Conservation (phyloP, 2,888 invertebrate genomes). For the Tiphia femorata region DNA sequence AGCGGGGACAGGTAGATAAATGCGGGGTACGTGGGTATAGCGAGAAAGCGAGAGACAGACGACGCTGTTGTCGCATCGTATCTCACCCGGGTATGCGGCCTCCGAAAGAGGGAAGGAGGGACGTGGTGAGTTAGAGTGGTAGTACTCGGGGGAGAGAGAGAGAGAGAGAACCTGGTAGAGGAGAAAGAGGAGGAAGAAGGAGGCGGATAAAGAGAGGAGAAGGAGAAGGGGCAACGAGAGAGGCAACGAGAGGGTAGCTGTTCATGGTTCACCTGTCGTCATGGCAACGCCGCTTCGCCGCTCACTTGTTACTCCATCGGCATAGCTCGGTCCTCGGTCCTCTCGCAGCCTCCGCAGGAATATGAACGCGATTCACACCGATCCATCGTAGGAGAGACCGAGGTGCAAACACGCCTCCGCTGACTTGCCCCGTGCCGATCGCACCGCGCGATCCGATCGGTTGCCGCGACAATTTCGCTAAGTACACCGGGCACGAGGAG, state of each 20-base stretch:
- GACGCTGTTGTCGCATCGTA: neutral
- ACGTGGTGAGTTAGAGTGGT: neutral
- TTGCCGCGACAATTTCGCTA: no score
- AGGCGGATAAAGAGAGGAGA: conserved; percentile 17
- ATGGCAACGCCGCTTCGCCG: conserved; percentile 68
- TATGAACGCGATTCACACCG: conserved; percentile 53
- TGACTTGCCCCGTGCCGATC: conserved; percentile 7
- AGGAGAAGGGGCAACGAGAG: conserved; percentile 9
- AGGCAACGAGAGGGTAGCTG: conserved; percentile 32
- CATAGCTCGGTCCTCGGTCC: conserved; percentile 56
- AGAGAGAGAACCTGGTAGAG: conserved; percentile 3
- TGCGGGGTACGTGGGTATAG: no score
- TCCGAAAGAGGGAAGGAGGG: neutral
- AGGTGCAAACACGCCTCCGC: conserved; percentile 33
- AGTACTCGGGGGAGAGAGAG: neutral
- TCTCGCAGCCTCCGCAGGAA: conserved; percentile 61
- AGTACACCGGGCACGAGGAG: no score
- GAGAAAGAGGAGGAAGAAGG: conserved; percentile 3
- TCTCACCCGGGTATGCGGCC: neutral
- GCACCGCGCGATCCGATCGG: conserved; percentile 10
- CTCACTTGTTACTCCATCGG: conserved; percentile 69
- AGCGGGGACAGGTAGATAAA: no score
- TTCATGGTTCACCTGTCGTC: conserved; percentile 67
- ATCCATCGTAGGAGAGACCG: conserved; percentile 51
- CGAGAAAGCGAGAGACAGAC: no score